These are phyloP conservation scores for Acanthosoma haemorrhoidale DNA, from an alignment of 2,888 invertebrate genomes.

Conservation along the genomic window DNA sequence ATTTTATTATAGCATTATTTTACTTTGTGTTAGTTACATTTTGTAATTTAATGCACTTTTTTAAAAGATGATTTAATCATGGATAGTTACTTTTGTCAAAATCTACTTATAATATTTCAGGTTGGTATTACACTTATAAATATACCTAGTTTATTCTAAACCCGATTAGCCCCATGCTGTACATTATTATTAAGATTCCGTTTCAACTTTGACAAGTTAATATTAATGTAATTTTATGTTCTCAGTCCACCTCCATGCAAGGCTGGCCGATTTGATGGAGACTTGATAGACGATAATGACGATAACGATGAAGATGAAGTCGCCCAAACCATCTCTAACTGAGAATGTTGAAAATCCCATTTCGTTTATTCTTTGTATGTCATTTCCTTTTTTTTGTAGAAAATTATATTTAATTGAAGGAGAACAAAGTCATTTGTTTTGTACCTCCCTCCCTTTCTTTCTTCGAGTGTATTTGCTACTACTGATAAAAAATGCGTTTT, in stretches of 20 bases:
- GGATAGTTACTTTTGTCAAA: too few relatives aligned
- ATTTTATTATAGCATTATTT: too few relatives aligned
- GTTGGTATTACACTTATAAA: too few relatives aligned
- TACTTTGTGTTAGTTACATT: too few relatives aligned
- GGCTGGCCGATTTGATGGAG: constrained; percentile 47
- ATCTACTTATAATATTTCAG: too few relatives aligned
- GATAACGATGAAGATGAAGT: constrained; percentile 30
- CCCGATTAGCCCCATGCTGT: too few relatives aligned
- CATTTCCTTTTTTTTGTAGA: constrained; percentile 3
- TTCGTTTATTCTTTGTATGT: constrained; percentile 1
- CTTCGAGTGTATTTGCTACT: background rate
- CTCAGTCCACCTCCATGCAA: constrained; percentile 50
- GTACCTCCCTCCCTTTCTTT: constrained; percentile 1
- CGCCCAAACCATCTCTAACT: background rate
- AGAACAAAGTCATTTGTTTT: constrained; percentile 3
- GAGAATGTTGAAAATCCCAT: background rate
- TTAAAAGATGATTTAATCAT: too few relatives aligned
- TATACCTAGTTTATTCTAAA: too few relatives aligned
- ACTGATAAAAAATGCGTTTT: background rate
- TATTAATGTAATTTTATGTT: background rate
- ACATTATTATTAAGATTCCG: too few relatives aligned
- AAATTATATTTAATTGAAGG: constrained; percentile 13
- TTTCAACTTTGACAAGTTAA: too few relatives aligned
- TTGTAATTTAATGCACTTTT: too few relatives aligned
- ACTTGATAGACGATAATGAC: constrained; percentile 31